Percentiles rank a stretch among this genome's conserved stretches.
phyloP scores from a whole-genome alignment of 2,888 invertebrate genomes.

The Seira musarum region DNA sequence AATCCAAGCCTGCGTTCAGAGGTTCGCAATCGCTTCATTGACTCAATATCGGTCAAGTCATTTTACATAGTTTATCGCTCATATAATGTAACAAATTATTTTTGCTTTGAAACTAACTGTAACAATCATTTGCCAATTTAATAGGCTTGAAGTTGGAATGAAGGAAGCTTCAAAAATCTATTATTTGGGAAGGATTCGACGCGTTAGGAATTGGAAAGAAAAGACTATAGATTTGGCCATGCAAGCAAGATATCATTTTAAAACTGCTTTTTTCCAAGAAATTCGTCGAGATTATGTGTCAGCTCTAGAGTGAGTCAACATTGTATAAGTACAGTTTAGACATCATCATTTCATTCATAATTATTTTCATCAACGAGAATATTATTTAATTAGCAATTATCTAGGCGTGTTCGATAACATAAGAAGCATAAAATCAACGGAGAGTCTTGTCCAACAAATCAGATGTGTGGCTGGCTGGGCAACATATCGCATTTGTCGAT shows the following conservation, averaged over 20 bases:
- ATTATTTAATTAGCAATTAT: slow-evolving; percentile 33
- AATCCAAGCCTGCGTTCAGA: slow-evolving; percentile 79
- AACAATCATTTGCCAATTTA: background rate
- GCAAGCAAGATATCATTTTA: slow-evolving; percentile 96
- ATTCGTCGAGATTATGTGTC: slow-evolving; percentile 90
- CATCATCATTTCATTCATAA: background rate
- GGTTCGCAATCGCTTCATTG: slow-evolving; percentile 72
- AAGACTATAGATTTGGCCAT: slow-evolving; percentile 93
- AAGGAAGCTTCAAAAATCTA: slow-evolving; percentile 60
- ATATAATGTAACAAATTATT: background rate
- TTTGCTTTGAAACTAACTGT: background rate
- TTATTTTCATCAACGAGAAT: background rate
- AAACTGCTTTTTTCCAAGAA: slow-evolving; percentile 96
- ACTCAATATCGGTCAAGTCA: slow-evolving; percentile 10
- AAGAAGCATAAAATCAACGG: slow-evolving; percentile 73
- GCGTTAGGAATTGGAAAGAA: slow-evolving; percentile 82
- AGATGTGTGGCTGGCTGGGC: slow-evolving; percentile 95
- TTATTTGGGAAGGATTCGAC: slow-evolving; percentile 61
- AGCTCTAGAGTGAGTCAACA: slow-evolving; percentile 74
- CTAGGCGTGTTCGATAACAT: slow-evolving; percentile 62
- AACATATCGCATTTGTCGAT: slow-evolving; percentile 94
- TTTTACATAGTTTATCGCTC: background rate
- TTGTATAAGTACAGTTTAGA: background rate
- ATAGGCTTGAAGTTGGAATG: slow-evolving; percentile 63
- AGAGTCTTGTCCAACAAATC: slow-evolving; percentile 93